phyloP scores from a whole-genome alignment of 2,888 invertebrate genomes.

The Uloborus plumipes region DNA sequence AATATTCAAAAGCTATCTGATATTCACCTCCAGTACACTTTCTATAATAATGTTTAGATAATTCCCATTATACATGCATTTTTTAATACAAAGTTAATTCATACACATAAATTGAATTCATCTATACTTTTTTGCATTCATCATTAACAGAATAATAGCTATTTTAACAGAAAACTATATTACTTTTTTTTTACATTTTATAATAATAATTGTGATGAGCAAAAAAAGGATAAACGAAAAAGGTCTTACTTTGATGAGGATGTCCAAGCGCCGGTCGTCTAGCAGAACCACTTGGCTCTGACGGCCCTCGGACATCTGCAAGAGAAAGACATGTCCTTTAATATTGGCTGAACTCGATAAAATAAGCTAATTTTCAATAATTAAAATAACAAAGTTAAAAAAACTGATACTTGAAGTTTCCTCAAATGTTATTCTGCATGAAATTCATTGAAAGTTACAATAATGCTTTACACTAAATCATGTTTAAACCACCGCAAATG shows the following conservation, averaged over 20 bases:
- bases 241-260: conserved; percentile 72
- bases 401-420: no score
- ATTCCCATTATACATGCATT: no score
- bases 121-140: background rate
- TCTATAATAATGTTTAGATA: no score
- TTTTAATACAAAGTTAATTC: no score
- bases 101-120: no score
- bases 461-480: no score
- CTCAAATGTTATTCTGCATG: no score
- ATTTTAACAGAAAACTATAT: background rate
- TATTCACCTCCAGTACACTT: no score
- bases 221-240: background rate
- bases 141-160: background rate
- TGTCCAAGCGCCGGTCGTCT: conserved; percentile 73
- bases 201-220: background rate
- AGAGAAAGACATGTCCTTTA: conserved; percentile 2
- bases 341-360: background rate
- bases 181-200: background rate
- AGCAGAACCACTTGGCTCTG: conserved; percentile 73
- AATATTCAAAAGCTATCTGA: no score
- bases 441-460: no score
- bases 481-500: no score
- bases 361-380: background rate
- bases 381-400: background rate
- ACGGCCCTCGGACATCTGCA: conserved; percentile 63